Evolutionary conservation across 2,113 vertebrate genomes (phyloP), one percentile per base, ranked within the genome.

Genomic region (Plotosus lineatus): DNA sequence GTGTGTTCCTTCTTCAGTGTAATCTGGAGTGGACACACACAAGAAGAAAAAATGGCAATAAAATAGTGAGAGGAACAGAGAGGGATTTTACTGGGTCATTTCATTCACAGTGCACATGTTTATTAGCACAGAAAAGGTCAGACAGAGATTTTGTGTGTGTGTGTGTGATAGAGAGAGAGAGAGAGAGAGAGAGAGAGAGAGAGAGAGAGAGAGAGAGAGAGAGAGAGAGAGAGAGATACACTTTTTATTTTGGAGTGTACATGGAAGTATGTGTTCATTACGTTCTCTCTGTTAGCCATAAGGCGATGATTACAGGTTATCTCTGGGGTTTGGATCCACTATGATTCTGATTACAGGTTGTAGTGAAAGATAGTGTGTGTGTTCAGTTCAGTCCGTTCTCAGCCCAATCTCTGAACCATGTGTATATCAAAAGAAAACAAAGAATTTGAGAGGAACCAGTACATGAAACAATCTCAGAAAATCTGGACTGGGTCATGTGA

Each of bases 401-500:
- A 69, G 53, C 75, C 71, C 63, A 82, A 42, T 65, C 53, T 51
- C 66, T 66, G 33, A 33, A 58, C 53, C 66, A 53, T 82, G 55
- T 78, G 66, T 26, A 40, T 46, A 61, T n/a, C n/a, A 36, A 78
- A n/a, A 33, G 1, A n/a, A 46, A 4, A 60, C 51, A 68, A 36
- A 77, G 15, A 60, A 17, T 17, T 14, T 65, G 10, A 50, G 44
- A 3, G 63, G 26, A 53, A 60, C 26, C 6, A 31, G 28, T 17
- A 36, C 6, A 11, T n/a, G n/a, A n/a, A n/a, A n/a, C n/a, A n/a
- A n/a, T n/a, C n/a, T n/a, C n/a, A n/a, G n/a, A n/a, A n/a, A n/a
- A n/a, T n/a, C n/a, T n/a, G n/a, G n/a, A n/a, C n/a, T n/a, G 6
- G n/a, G 55, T 56, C 10, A 56, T 23, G 53, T n/a, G n/a, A n/a